phyloP scores from a whole-genome alignment of 2,797 vertebrate species.

The Eospalax fontanierii region DNA sequence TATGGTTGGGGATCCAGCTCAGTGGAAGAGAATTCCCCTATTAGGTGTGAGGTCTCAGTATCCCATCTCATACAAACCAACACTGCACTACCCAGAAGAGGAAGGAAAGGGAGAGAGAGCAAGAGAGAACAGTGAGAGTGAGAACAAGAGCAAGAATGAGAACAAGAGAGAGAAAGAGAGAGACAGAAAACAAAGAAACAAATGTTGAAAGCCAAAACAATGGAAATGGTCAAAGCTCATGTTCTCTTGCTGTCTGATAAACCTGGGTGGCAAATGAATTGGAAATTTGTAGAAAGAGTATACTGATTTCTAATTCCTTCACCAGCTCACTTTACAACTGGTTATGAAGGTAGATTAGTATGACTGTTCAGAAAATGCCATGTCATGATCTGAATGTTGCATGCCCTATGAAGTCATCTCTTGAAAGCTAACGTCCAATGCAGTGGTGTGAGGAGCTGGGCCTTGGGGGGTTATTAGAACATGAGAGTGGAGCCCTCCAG shows the following conservation, averaged over 20 bases:
- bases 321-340: background rate
- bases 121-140: no score
- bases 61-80: no score
- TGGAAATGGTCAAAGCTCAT: background rate
- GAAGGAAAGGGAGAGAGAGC: no score
- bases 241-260: slow-evolving; percentile 36
- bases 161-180: no score
- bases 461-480: background rate
- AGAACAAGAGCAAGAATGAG: no score
- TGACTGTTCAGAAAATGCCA: background rate
- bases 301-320: background rate
- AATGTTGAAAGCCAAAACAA: background rate
- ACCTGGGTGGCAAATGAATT: background rate
- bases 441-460: background rate
- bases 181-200: background rate
- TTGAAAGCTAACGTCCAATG: background rate
- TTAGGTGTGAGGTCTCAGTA: no score
- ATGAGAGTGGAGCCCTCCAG: rapidly evolving
- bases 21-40: no score
- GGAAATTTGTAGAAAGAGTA: background rate
- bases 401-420: background rate
- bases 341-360: background rate
- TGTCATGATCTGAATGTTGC: background rate
- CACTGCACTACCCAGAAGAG: no score
- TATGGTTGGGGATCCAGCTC: no score